A percentile compares a stretch with the other conserved stretches of the same genome.
Conservation (phyloP, 2,113 vertebrate genomes). For the Thamnaconus septentrionalis region DNA sequence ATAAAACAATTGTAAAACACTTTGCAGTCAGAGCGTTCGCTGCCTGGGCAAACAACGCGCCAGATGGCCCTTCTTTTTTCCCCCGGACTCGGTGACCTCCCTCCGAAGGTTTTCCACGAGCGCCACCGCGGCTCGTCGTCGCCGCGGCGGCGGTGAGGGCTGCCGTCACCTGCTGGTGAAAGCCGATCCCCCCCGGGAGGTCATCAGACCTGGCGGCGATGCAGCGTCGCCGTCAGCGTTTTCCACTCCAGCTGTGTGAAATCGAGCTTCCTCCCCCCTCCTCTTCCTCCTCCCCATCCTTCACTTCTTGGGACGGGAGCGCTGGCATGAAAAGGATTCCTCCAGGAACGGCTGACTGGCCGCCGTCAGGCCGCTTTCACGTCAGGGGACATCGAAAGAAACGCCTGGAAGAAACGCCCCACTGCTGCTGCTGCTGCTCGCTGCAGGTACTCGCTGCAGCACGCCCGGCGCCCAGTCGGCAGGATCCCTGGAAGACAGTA, state of each 20-base stretch:
- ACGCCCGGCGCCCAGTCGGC: neutral
- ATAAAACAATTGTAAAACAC: neutral
- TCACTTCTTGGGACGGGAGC: slow-evolving; percentile 3
- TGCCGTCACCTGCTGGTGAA: slow-evolving; percentile 33
- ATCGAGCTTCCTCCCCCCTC: slow-evolving; percentile 27
- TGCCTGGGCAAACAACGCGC: slow-evolving; percentile 1
- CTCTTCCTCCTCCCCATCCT: neutral
- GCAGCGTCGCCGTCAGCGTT: slow-evolving; percentile 31
- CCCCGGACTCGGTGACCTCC: neutral
- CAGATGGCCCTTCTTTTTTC: slow-evolving; percentile 9
- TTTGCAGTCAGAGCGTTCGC: too few relatives aligned
- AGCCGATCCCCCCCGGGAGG: slow-evolving; percentile 14
- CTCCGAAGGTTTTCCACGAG: too few relatives aligned
- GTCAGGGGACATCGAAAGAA: slow-evolving; percentile 20
- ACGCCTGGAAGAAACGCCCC: neutral
- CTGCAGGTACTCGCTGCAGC: too few relatives aligned
- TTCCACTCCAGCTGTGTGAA: slow-evolving; percentile 54
- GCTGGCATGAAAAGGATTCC: slow-evolving; percentile 48
- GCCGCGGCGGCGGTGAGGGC: slow-evolving; percentile 6
- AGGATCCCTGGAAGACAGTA: neutral
- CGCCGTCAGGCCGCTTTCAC: slow-evolving; percentile 26
- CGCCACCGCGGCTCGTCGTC: neutral
- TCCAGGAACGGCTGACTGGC: slow-evolving; percentile 37
- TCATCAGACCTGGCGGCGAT: slow-evolving; percentile 20
- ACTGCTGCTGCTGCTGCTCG: too few relatives aligned